Conservation (phyloP, 2,888 invertebrate genomes). For the Peribatodes rhomboidaria region DNA sequence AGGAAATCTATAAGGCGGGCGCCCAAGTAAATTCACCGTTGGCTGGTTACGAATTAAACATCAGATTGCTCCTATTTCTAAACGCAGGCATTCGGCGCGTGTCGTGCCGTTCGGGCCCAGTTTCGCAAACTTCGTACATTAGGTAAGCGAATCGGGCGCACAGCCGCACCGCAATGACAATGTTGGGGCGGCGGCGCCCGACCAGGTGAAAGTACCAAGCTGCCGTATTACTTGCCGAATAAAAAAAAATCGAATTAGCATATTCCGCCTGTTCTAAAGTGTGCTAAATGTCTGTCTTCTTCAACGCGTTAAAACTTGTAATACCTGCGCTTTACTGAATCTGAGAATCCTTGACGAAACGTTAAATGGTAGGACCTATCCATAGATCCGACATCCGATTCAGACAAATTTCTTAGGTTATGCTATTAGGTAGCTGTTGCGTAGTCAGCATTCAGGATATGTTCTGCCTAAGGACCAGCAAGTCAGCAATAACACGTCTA, state of each 20-base stretch:
- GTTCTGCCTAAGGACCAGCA: too few species aligned
- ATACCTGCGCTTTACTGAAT: not conserved
- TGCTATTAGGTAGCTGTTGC: too few species aligned
- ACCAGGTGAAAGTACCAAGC: slow-evolving; percentile 76
- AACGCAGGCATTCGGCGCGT: slow-evolving; percentile 60
- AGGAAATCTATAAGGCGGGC: slow-evolving; percentile 19
- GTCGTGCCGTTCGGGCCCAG: slow-evolving; percentile 63
- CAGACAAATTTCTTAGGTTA: too few species aligned
- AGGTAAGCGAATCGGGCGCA: slow-evolving; percentile 77
- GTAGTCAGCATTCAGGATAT: too few species aligned
- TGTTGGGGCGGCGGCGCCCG: slow-evolving; percentile 63
- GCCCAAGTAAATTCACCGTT: slow-evolving; percentile 19
- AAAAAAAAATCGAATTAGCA: slow-evolving; percentile 51
- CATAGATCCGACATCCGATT: too few species aligned
- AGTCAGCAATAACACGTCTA: too few species aligned
- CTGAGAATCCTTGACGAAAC: not conserved
- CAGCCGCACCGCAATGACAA: slow-evolving; percentile 74
- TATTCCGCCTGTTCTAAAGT: slow-evolving; percentile 39
- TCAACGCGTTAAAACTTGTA: not conserved
- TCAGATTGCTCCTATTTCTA: slow-evolving; percentile 58
- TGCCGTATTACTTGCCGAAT: slow-evolving; percentile 60
- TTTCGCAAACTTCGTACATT: slow-evolving; percentile 78
- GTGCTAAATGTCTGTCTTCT: slow-evolving; percentile 28
- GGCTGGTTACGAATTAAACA: slow-evolving; percentile 29
- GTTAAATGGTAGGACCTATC: not conserved